These are phyloP conservation scores for Dendrolimus punctatus DNA, from an alignment of 1,140 invertebrate genomes.

Conservation along the genomic window DNA sequence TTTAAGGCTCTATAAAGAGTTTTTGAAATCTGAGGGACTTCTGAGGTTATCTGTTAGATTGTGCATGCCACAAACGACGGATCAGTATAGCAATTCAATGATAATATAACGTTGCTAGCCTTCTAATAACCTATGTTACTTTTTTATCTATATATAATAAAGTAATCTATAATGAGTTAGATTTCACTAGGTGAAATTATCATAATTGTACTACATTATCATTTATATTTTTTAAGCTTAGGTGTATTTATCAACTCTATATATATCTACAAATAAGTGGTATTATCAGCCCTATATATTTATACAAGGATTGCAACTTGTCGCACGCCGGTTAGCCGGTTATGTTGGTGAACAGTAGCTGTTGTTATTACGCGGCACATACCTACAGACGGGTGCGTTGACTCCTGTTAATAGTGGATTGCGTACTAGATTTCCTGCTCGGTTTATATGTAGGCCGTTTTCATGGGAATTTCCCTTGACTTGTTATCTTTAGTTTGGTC, in stretches of 20 bases:
- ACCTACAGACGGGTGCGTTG: constrained; percentile 42
- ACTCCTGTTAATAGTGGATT: constrained; percentile 54
- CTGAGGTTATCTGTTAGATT: too few relatives aligned
- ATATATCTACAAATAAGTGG: constrained; percentile 1
- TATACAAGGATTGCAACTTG: constrained; percentile 12
- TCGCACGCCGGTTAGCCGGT: constrained; percentile 25
- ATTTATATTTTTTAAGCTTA: not conserved
- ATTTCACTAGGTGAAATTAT: too few relatives aligned
- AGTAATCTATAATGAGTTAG: too few relatives aligned
- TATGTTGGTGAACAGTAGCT: constrained; percentile 39
- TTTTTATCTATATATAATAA: too few relatives aligned
- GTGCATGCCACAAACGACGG: too few relatives aligned
- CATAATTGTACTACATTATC: too few relatives aligned
- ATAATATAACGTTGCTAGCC: too few relatives aligned
- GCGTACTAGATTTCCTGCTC: constrained; percentile 23
- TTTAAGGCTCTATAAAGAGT: too few relatives aligned
- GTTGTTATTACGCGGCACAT: constrained; percentile 44
- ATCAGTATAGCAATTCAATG: too few relatives aligned
- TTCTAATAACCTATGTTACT: too few relatives aligned
- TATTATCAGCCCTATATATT: constrained; percentile 14
- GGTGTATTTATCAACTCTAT: not conserved
- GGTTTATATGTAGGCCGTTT: constrained; percentile 24
- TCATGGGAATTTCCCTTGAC: not conserved
- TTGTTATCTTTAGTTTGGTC: not conserved
- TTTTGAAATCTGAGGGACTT: too few relatives aligned